Percentiles rank a stretch among this genome's conserved stretches.
Evolutionary conservation across 2,888 invertebrate genomes (phyloP).

Genomic region (Venusia cambrica): DNA sequence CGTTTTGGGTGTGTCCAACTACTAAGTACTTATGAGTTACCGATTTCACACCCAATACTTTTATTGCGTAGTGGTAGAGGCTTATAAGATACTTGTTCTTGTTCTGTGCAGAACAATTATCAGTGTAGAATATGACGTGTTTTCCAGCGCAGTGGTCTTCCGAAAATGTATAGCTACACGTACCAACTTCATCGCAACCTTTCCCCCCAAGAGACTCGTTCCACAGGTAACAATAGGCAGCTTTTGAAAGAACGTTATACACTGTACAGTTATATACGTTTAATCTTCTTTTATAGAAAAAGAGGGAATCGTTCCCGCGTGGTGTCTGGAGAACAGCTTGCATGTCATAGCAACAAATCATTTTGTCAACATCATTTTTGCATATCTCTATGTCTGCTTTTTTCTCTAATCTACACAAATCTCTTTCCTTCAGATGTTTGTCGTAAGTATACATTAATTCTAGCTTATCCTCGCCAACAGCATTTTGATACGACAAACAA

Average conservation of each 20-base stretch:
- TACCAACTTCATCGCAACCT: constrained; percentile 27
- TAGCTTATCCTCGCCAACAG: constrained; percentile 19
- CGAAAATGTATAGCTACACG: constrained; percentile 21
- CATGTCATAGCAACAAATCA: constrained; percentile 27
- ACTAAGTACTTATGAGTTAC: constrained; percentile 19
- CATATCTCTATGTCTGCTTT: constrained; percentile 18
- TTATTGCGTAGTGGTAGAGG: constrained; percentile 18
- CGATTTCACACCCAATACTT: constrained; percentile 21
- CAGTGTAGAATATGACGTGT: constrained; percentile 18
- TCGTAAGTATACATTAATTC: constrained; percentile 11
- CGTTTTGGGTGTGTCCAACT: constrained; percentile 17
- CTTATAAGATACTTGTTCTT: constrained; percentile 23
- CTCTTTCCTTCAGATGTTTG: constrained; percentile 21
- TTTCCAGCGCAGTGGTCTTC: constrained; percentile 19
- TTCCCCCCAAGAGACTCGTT: constrained; percentile 25
- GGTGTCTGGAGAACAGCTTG: constrained; percentile 23
- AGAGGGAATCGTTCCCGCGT: constrained; percentile 23
- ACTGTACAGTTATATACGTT: no score
- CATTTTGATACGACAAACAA: constrained; percentile 16
- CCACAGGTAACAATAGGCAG: constrained; percentile 23
- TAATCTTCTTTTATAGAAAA: constrained; percentile 21
- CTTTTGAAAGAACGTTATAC: constrained; percentile 22
- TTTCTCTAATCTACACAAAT: constrained; percentile 20
- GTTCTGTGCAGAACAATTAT: constrained; percentile 22
- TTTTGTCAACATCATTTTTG: constrained; percentile 21